A percentile compares a stretch with the other conserved stretches of the same genome.
Evolutionary conservation across 2,797 vertebrate genomes (phyloP).

Genomic region (Linurgus olivaceus): DNA sequence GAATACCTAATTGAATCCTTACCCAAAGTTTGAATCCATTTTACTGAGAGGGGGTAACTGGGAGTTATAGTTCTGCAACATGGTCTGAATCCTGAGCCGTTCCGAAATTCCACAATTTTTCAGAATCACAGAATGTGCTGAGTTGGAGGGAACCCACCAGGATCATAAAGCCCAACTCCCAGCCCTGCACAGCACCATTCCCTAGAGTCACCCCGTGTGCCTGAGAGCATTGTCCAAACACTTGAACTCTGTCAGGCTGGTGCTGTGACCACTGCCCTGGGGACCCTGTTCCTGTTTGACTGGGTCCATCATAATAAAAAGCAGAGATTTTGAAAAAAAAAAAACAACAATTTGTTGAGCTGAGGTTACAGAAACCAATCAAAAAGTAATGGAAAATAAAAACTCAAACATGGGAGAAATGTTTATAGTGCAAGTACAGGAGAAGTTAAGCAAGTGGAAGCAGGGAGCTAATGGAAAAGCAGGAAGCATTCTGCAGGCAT

Average conservation of each 20-base stretch:
- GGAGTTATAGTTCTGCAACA: neutral
- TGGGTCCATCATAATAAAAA: neutral
- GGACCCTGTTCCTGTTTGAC: neutral
- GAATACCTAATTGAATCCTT: neutral
- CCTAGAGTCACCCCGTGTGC: fast-evolving
- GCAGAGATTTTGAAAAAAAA: neutral
- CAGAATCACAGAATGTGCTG: neutral
- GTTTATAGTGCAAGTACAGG: neutral
- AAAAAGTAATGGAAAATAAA: neutral
- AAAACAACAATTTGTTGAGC: neutral
- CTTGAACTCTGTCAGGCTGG: neutral
- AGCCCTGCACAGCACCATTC: neutral
- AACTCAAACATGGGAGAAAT: neutral
- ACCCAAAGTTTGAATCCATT: neutral
- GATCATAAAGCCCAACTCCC: neutral
- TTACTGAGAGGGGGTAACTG: neutral
- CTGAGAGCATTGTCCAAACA: too few relatives aligned
- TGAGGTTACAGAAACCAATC: neutral
- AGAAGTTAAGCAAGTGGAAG: neutral
- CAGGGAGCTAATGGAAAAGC: neutral
- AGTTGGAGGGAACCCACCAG: neutral
- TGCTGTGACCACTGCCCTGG: neutral
- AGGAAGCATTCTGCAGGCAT: neutral
- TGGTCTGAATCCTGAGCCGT: neutral
- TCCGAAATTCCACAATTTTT: neutral